These are phyloP conservation scores for Lamproptera curius DNA, from an alignment of 2,888 invertebrate genomes.

Conservation along the genomic window DNA sequence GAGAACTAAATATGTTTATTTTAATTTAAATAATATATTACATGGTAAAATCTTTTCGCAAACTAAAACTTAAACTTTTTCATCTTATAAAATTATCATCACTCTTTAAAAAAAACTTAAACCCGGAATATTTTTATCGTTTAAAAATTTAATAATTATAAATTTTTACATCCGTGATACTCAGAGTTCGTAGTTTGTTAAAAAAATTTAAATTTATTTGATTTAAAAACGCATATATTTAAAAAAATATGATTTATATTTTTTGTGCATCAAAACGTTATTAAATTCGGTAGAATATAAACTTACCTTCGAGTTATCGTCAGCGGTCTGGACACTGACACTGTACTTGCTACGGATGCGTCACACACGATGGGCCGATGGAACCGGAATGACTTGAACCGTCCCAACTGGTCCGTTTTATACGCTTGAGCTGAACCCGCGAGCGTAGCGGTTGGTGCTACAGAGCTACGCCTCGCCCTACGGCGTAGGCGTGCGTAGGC, in stretches of 20 bases:
- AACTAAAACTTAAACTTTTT: too few relatives aligned
- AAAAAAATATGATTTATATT: too few relatives aligned
- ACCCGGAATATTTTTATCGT: too few relatives aligned
- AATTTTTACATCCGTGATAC: background rate
- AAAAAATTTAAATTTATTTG: background rate
- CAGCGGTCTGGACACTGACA: constrained; percentile 38
- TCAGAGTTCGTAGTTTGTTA: background rate
- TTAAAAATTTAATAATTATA: background rate
- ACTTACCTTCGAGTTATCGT: constrained; percentile 59
- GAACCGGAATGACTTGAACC: constrained; percentile 53
- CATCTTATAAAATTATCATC: too few relatives aligned
- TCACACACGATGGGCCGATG: constrained; percentile 46
- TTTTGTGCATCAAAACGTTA: too few relatives aligned
- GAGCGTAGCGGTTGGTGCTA: constrained; percentile 56
- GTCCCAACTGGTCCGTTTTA: constrained; percentile 45
- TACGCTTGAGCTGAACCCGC: constrained; percentile 36
- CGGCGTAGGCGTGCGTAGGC: constrained; percentile 71
- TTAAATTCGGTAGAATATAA: too few relatives aligned
- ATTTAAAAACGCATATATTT: too few relatives aligned
- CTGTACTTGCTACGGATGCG: constrained; percentile 38
- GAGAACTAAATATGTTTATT: too few relatives aligned
- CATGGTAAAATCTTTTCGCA: too few relatives aligned
- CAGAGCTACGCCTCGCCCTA: constrained; percentile 53
- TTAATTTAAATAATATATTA: too few relatives aligned
- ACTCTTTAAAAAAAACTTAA: too few relatives aligned